Conservation (phyloP, 2,113 vertebrate species). For the Casuarius casuarius region DNA sequence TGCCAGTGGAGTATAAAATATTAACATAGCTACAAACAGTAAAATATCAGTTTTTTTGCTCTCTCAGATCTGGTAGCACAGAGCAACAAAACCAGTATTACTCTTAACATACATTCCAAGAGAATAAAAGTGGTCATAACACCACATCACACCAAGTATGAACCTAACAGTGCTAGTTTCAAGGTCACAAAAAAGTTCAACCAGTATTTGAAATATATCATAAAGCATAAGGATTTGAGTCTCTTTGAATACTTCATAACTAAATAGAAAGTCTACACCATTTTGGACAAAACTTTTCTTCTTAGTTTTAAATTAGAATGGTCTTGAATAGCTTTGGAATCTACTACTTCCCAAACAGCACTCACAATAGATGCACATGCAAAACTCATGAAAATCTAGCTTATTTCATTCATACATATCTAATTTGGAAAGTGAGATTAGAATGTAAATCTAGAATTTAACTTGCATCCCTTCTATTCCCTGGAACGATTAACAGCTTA, state of each 20-base stretch:
- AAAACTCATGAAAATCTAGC: neutral
- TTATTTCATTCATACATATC: neutral
- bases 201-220: too few species aligned
- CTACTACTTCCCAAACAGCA: neutral
- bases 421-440: neutral
- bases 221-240: neutral
- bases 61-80: neutral
- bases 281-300: neutral
- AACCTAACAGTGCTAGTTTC: neutral
- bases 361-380: neutral
- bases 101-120: neutral
- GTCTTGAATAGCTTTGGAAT: neutral
- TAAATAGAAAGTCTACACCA: neutral
- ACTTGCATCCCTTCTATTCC: neutral
- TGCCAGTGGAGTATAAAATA: neutral
- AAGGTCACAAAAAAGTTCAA: neutral
- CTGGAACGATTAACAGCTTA: neutral
- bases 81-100: neutral
- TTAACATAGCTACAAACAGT: neutral
- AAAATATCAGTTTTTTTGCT: accelerated
- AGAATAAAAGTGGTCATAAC: neutral
- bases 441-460: neutral
- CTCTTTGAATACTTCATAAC: neutral
- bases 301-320: neutral
- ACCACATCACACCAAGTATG: neutral